These are phyloP conservation scores for Agrotis segetum DNA, from an alignment of 2,888 invertebrate species.

Conservation along the genomic window DNA sequence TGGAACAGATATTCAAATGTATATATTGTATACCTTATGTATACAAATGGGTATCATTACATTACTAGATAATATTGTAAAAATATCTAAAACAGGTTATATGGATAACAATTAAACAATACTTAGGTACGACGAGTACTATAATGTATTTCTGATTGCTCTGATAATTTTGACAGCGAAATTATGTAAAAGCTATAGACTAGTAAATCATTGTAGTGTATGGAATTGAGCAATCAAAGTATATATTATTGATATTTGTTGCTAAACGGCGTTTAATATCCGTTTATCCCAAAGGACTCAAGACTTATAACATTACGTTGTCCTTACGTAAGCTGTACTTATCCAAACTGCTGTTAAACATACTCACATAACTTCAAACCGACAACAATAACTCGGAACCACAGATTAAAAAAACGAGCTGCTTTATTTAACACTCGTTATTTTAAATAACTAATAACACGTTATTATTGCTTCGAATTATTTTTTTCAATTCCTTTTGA, in stretches of 20 bases:
- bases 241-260: background rate
- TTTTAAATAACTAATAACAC: conserved; percentile 82
- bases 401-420: conserved; percentile 73
- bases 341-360: conserved; percentile 77
- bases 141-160: background rate
- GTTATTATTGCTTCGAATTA: conserved; percentile 83
- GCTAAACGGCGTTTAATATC: background rate
- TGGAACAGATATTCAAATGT: too few species aligned
- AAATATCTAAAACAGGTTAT: too few species aligned
- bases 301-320: conserved; percentile 70
- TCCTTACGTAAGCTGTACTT: conserved; percentile 87
- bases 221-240: background rate
- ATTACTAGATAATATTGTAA: too few species aligned
- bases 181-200: background rate
- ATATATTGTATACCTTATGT: too few species aligned
- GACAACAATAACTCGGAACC: conserved; percentile 79
- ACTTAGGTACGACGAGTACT: background rate
- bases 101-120: background rate
- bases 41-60: too few species aligned
- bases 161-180: background rate
- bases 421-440: conserved; percentile 61
- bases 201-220: background rate
- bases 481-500: conserved; percentile 74
- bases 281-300: conserved; percentile 46
- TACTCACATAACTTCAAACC: conserved; percentile 82